phyloP scores from a whole-genome alignment of 2,113 vertebrate genomes.

The Sceloporus tristichus region DNA sequence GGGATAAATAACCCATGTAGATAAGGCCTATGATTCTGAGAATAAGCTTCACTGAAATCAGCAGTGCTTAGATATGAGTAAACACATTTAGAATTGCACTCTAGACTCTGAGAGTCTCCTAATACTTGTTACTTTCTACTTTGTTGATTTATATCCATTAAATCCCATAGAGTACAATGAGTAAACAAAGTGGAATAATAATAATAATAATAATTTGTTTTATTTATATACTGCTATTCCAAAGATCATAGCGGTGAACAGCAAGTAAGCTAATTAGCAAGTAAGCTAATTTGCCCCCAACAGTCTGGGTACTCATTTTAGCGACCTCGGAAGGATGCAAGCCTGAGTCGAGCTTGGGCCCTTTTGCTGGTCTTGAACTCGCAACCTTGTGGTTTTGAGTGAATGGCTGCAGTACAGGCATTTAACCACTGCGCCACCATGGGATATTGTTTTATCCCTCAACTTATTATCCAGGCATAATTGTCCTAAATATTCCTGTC shows the following conservation, averaged over 20 bases:
- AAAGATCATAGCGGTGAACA: no score
- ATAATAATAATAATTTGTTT: background rate
- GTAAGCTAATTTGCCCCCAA: no score
- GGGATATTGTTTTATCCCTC: background rate
- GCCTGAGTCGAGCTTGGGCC: no score
- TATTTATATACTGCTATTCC: no score
- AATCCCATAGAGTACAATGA: background rate
- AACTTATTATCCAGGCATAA: background rate
- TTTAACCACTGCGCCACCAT: background rate
- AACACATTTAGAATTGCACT: background rate
- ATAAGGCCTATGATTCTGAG: background rate
- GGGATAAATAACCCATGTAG: no score
- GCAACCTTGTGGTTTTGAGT: no score
- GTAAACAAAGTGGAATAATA: background rate
- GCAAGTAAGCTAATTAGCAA: no score
- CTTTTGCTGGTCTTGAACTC: no score
- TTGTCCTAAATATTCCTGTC: background rate
- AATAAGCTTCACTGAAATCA: background rate
- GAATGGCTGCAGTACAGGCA: background rate
- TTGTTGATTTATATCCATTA: background rate
- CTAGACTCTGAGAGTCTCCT: background rate
- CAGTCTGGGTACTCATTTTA: no score
- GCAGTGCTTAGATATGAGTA: background rate
- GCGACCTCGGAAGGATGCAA: no score
- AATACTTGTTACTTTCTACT: background rate